Conservation (phyloP, 2,113 vertebrate genomes). For the Eudorcas thomsonii region DNA sequence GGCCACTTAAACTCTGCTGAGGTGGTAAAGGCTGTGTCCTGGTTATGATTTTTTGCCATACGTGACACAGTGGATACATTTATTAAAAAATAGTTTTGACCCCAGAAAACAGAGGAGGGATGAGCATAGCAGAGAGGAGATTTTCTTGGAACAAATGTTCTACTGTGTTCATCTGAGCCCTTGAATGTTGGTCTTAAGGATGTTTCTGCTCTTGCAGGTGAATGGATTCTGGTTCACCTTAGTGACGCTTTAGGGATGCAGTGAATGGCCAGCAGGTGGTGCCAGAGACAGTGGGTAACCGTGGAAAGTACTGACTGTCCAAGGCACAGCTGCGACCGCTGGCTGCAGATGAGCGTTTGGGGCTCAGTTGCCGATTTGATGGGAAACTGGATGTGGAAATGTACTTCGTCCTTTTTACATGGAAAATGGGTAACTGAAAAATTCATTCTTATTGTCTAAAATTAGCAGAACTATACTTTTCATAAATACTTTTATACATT, state of each 20-base stretch:
- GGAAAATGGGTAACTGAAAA: not conserved
- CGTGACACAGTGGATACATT: not conserved
- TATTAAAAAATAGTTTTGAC: not conserved
- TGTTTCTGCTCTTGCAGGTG: not conserved
- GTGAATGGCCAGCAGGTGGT: conserved; percentile 57
- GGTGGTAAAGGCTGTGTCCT: rapidly evolving
- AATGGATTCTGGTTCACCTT: not conserved
- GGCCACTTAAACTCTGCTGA: not conserved
- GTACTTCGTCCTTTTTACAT: not conserved
- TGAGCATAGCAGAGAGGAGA: not conserved
- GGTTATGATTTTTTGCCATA: not conserved
- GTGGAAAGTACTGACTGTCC: rapidly evolving
- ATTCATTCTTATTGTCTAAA: not conserved
- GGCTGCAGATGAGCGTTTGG: not conserved
- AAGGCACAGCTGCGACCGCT: not conserved
- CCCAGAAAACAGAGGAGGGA: not conserved
- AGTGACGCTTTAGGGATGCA: not conserved
- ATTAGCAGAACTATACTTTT: not conserved
- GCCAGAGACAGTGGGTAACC: conserved; percentile 50
- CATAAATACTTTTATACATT: not conserved
- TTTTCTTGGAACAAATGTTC: not conserved
- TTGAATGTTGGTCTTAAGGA: not conserved
- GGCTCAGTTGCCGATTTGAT: not conserved
- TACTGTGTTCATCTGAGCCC: not conserved
- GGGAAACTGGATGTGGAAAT: not conserved